These are phyloP conservation scores for Tuta absoluta DNA, from an alignment of 2,888 invertebrate species.

Conservation along the genomic window DNA sequence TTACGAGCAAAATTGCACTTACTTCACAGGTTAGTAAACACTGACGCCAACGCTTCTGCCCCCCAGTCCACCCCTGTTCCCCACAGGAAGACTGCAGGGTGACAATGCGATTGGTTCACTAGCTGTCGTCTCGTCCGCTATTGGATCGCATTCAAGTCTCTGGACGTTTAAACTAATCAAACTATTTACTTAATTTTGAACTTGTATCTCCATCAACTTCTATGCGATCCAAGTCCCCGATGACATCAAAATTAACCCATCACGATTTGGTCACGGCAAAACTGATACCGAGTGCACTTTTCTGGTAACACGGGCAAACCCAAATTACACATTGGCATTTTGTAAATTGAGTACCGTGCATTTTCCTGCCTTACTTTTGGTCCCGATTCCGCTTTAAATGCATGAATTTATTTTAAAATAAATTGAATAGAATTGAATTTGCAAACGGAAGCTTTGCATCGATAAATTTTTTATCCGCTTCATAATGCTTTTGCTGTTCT, in stretches of 20 bases:
- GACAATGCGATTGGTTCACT: conserved; percentile 68
- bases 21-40: conserved; percentile 81
- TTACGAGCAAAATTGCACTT: conserved; percentile 82
- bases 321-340: conserved; percentile 56
- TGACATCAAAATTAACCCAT: conserved; percentile 54
- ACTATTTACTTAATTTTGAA: conserved; percentile 37
- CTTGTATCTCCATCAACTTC: conserved; percentile 57
- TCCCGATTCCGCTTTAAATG: conserved; percentile 65
- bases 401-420: conserved; percentile 51
- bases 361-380: conserved; percentile 71
- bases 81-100: conserved; percentile 80
- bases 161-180: conserved; percentile 29
- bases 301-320: conserved; percentile 54
- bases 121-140: conserved; percentile 59
- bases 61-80: conserved; percentile 80
- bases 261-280: conserved; percentile 48
- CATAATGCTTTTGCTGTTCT: conserved; percentile 61
- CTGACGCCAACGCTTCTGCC: conserved; percentile 76
- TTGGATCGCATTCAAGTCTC: conserved; percentile 68
- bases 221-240: conserved; percentile 64
- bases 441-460: conserved; percentile 66
- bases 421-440: conserved; percentile 42
- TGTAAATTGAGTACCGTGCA: conserved; percentile 58
- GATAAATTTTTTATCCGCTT: conserved; percentile 55
- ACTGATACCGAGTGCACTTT: conserved; percentile 41